phyloP scores from a whole-genome alignment of 2,113 vertebrate species.

The Azemiops feae region DNA sequence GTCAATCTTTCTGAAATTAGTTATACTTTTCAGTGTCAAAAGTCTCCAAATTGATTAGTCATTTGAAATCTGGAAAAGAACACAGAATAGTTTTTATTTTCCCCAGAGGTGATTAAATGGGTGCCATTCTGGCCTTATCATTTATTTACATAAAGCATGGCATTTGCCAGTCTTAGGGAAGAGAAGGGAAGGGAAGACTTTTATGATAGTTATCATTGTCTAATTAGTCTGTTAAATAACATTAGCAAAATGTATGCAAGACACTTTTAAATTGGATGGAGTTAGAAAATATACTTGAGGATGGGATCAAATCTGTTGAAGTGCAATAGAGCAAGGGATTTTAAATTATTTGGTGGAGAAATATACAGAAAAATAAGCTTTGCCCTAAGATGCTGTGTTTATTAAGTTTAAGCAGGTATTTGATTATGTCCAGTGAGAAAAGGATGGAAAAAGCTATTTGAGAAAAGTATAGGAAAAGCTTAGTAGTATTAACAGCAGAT shows the following conservation, averaged over 20 bases:
- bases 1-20: neutral
- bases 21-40: neutral
- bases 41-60: neutral
- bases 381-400: neutral
- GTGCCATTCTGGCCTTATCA: neutral
- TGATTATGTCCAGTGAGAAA: neutral
- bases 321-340: neutral
- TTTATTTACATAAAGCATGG: neutral
- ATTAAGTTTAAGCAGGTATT: neutral
- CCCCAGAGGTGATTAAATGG: neutral
- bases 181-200: neutral
- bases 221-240: neutral
- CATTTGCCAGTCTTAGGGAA: neutral
- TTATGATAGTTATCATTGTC: neutral
- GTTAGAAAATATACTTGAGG: neutral
- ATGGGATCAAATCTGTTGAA: neutral
- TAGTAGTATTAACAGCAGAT: neutral
- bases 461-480: neutral
- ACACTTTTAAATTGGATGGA: neutral
- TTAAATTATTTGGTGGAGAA: neutral
- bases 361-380: neutral
- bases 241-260: neutral
- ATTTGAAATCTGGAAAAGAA: neutral
- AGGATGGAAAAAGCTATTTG: neutral
- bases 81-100: neutral